Evolutionary conservation across 2,888 invertebrate species (phyloP), one percentile per base, ranked within the genome.

Genomic region (Monopis laevigella): DNA sequence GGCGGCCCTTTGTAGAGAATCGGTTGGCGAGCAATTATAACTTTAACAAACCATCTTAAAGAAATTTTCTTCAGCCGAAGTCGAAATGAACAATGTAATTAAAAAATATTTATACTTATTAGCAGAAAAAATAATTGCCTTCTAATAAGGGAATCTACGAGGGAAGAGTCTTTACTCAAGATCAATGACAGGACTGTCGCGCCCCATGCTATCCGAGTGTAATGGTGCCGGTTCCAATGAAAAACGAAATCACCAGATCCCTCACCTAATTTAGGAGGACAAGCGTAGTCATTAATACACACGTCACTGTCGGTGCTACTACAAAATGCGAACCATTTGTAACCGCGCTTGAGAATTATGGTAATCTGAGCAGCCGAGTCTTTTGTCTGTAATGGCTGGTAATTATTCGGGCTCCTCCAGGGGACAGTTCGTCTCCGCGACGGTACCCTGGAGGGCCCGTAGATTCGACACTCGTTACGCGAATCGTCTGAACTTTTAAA

Each of bases 351-450:
- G 71, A 74, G 75, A 75, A 75, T 78, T 78, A 80, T 78, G 78
- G 72, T 80, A 80, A 78, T 78, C 75, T 73, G 72, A 63, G 70
- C 71, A 73, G 70, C 67, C 74, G 68, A 71, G 75, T 77, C 78
- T 77, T 75, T 78, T 77, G 78, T 78, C 75, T 72, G 70, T 80
- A 78, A 80, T 78, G 78, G 74, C 62, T 61, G 75, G 77, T 77
- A 78, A 80, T 80, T 80, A 78, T 75, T 54, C 64, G 62, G 65
- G 62, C 72, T 71, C 72, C 77, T 74, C 71, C 62, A 64, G 74
- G 74, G 75, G 58, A 66, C 71, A 65, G 66, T 72, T 59, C 65
- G 67, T 64, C 66, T 55, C 56, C 52, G 56, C 49, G 60, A 61
- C 64, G 68, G 63, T 60, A 66, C 68, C 62, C 50, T 56, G 67